phyloP scores from a whole-genome alignment of 2,113 vertebrate genomes.

The Rynchops niger region DNA sequence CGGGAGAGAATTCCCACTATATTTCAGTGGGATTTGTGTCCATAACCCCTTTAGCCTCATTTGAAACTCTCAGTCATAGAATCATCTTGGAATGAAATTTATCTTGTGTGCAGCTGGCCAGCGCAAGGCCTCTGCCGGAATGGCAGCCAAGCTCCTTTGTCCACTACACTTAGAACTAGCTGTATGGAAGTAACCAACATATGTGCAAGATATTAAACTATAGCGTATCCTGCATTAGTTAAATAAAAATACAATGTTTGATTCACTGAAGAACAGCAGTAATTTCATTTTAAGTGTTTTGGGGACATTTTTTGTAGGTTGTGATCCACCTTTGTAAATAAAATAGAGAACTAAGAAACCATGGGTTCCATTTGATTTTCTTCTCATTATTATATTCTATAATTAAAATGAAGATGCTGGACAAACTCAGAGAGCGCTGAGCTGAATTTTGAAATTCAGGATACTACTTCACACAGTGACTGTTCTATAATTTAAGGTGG shows the following conservation, averaged over 20 bases:
- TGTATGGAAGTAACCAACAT: background rate
- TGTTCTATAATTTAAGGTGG: constrained; percentile 59
- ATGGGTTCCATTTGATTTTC: background rate
- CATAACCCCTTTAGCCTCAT: background rate
- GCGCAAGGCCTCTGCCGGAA: background rate
- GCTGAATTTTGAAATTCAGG: constrained; percentile 61
- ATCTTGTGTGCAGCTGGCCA: background rate
- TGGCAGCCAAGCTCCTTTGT: background rate
- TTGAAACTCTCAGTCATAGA: background rate
- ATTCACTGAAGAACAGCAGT: background rate
- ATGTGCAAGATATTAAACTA: background rate
- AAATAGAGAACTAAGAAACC: background rate
- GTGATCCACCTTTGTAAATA: background rate
- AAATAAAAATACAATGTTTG: background rate
- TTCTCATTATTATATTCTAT: background rate
- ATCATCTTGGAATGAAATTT: constrained; percentile 5
- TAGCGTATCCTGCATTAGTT: background rate
- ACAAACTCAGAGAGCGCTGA: background rate
- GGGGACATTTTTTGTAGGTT: background rate
- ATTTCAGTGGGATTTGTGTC: background rate
- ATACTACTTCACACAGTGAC: constrained; percentile 10
- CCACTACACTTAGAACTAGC: background rate
- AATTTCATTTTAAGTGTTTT: background rate
- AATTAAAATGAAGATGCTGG: background rate
- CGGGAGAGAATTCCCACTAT: background rate